These are phyloP conservation scores for Drosophila nebulosa DNA, from an alignment of 1,140 invertebrate species.

Conservation along the genomic window DNA sequence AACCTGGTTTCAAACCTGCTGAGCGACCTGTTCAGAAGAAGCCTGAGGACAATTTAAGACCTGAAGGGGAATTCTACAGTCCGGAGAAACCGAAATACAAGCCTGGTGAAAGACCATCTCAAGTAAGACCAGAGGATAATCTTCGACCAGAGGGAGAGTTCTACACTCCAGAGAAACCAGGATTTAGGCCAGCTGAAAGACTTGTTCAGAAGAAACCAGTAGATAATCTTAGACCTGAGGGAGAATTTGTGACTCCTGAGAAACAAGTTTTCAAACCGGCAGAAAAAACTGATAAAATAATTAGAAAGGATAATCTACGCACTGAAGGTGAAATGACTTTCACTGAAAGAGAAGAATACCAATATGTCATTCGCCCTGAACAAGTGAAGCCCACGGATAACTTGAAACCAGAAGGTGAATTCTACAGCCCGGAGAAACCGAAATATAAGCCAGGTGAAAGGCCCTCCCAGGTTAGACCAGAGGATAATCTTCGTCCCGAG, in stretches of 20 bases:
- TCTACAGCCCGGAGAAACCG: constrained; percentile 81
- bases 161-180: not conserved
- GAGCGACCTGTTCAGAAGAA: not conserved
- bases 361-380: constrained; percentile 82
- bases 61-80: not conserved
- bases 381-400: constrained; percentile 84
- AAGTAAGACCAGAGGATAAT: not conserved
- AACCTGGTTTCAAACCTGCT: not conserved
- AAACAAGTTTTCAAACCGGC: constrained; percentile 81
- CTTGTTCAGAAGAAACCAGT: not conserved
- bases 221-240: no score
- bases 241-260: no score
- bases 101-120: not conserved
- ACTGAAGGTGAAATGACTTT: constrained; percentile 81
- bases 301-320: constrained; percentile 82
- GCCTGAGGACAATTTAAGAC: not conserved
- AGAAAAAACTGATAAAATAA: constrained; percentile 81
- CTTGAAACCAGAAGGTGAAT: constrained; percentile 84
- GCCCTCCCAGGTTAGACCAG: constrained; percentile 5
- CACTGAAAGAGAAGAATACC: constrained; percentile 78
- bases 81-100: not conserved
- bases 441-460: constrained; percentile 13
- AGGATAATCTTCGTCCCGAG: constrained; percentile 30
- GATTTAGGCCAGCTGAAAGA: constrained; percentile 57
- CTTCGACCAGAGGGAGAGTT: not conserved